Evolutionary conservation across 2,797 vertebrate genomes (phyloP), one percentile per base, ranked within the genome.

Genomic region (Hippopotamyrus pictus): DNA sequence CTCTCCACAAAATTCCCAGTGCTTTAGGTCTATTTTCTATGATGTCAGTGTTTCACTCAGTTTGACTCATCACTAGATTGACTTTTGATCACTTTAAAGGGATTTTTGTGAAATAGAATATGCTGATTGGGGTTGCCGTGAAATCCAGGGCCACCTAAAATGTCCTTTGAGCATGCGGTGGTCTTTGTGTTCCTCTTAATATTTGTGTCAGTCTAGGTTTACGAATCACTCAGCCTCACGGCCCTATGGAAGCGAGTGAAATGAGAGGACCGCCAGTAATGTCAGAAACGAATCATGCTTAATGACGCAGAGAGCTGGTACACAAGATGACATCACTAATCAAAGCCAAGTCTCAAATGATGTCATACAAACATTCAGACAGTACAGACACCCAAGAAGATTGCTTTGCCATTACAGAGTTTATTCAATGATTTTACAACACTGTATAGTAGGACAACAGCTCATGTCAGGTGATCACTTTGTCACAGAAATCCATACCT

Each of bases 371-470:
- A 86, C 17, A 17, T 37, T 1, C 3, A 25, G 48, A 29, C 11
- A 19, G 12, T 22, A 85, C 48, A 51, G n/a, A 54, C 25, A 86
- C 50, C 84, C 25, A 65, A 86, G n/a, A 57, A 3, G 84, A 29
- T 84, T 86, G 22, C 84, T 53, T 86, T 51, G 4, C 19, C 50
- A 25, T 86, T 86, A 29, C 25, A 6, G 19, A 48, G 25, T 86
- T 86, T 86, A 86, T 86, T 86, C 50, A 86, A 86, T 86, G n/a
- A 85, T 53, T 86, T 86, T 33, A 53, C 50, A 54, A 33, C n/a
- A 29, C 46, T 25, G 50, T 46, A 54, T 54, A 51, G 1, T n/a
- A 51, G 14, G 44, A 46, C 19, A n/a, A 83, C 41, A 2, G 2
- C 25, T 73, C 17, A 44, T n/a, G 19, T 41, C 41, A 46, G 0